Evolutionary conservation across 2,888 invertebrate genomes (phyloP), one percentile per base, ranked within the genome.

Genomic region (Drosophila sordidapex): DNA sequence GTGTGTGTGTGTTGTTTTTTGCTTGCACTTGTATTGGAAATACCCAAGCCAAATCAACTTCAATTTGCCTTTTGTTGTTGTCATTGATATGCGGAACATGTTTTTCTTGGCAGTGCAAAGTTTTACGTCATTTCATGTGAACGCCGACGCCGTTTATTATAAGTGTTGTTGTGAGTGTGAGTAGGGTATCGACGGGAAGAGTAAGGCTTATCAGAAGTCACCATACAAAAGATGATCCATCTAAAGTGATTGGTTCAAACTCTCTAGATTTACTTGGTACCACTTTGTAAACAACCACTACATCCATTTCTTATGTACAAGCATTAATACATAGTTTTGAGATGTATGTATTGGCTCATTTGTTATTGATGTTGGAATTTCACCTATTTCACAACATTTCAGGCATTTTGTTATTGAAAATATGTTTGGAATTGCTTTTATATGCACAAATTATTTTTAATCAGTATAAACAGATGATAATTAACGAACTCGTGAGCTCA

Each of bases 21-120:
- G 21, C 21, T 66, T 51, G 73, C 81, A 87, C 72, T 78, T 72
- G 63, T 68, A 76, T 73, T 79, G 79, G 78, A 76, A 79, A 79
- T 78, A 65, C 71, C 80, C 59, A 56, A 63, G 49, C 59, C 59
- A 65, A 70, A 64, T 67, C 74, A 74, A 81, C 81, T 73, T 77
- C 40, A 69, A 73, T 77, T 81, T 76, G 61, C 52, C 56, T 80
- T 69, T 53, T 48, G 48, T 10, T 51, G 74, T 67, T 83, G 72
- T 67, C 63, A 82, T 87, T 89, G 82, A 87, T 83, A 90, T 87
- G 87, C 87, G 90, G 87, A 90, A 90, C 87, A 89, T 89, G 87
- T 83, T 87, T 85, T 74, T 79, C 78, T 87, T 73, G 85, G 74
- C 60, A 49, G 70, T 88, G 86, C 78, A 70, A 72, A 79, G 73